Conservation (phyloP, 2,113 vertebrate genomes). For the Anthoscopus minutus region DNA sequence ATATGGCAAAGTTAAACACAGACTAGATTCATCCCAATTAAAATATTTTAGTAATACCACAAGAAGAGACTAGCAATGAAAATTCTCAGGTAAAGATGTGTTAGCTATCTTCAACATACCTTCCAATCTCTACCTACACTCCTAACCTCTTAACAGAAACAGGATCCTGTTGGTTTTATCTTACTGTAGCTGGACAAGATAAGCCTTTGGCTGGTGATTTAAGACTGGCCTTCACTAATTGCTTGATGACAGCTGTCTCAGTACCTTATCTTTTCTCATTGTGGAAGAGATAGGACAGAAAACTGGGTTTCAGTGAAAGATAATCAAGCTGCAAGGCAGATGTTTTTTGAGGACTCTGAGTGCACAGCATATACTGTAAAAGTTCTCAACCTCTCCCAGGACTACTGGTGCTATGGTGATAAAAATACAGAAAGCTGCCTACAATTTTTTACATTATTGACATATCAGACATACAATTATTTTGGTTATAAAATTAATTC, state of each 20-base stretch:
- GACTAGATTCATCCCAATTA: background rate
- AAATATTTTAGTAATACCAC: background rate
- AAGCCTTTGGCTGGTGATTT: background rate
- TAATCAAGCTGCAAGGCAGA: background rate
- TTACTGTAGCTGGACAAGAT: background rate
- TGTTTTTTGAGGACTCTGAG: background rate
- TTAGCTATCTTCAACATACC: background rate
- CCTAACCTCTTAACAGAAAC: background rate
- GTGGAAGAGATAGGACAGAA: background rate
- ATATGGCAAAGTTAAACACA: background rate
- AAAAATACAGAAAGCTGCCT: conserved; percentile 21
- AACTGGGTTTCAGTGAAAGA: background rate
- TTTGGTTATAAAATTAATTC: background rate
- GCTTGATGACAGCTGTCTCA: background rate
- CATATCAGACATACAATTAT: background rate
- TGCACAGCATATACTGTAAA: background rate
- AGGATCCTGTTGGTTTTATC: background rate
- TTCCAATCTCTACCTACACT: background rate
- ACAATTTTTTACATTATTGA: background rate
- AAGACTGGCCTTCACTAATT: background rate
- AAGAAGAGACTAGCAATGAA: background rate
- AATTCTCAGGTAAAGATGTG: background rate
- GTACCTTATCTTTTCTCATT: background rate
- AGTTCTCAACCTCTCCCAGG: background rate
- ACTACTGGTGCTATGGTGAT: conserved; percentile 11